A percentile compares a stretch with the other conserved stretches of the same genome.
Conservation (phyloP, 2,888 invertebrate species). For the Tenthredo livida region DNA sequence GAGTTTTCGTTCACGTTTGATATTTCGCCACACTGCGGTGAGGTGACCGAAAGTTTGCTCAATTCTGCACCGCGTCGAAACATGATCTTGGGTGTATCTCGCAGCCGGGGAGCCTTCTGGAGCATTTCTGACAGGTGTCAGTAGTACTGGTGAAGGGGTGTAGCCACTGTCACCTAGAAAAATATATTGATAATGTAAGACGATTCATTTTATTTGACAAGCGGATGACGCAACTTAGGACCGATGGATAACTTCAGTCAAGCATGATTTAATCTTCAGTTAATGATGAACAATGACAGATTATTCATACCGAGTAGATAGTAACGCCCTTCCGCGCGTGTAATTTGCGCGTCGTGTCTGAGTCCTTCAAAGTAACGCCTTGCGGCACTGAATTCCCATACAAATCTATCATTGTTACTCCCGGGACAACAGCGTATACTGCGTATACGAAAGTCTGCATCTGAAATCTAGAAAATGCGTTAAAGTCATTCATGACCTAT, state of each 20-base stretch:
- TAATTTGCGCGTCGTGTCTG: not conserved
- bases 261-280: not conserved
- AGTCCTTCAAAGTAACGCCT: not conserved
- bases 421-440: conserved; percentile 6
- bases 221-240: not conserved
- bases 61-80: too few species aligned
- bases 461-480: not conserved
- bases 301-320: not conserved
- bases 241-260: not conserved
- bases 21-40: too few species aligned
- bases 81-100: not conserved
- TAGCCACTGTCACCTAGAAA: not conserved
- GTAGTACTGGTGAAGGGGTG: not conserved
- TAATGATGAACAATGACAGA: not conserved
- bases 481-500: not conserved
- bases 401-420: not conserved
- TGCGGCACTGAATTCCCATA: not conserved
- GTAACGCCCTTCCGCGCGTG: not conserved
- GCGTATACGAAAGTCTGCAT: not conserved
- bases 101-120: not conserved
- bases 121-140: not conserved
- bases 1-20: too few species aligned
- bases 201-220: not conserved
- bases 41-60: too few species aligned
- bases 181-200: not conserved